Conservation (phyloP, 2,888 invertebrate genomes). For the Ditula angustiorana region DNA sequence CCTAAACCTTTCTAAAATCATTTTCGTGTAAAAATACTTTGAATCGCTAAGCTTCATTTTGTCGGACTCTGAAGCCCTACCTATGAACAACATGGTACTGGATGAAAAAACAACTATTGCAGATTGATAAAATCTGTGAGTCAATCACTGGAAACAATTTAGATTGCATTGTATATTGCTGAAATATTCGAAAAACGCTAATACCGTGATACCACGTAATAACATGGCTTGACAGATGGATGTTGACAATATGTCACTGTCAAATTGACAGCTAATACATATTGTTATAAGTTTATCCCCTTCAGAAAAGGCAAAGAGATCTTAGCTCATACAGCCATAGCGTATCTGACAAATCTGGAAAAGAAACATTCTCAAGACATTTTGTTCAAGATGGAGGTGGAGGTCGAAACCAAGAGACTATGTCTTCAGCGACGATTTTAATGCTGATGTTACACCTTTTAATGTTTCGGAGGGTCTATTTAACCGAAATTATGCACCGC, state of each 20-base stretch:
- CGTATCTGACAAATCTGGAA: too few relatives aligned
- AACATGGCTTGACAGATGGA: slow-evolving; percentile 54
- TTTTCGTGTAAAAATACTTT: slow-evolving; percentile 66
- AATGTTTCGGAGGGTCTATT: too few relatives aligned
- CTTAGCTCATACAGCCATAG: too few relatives aligned
- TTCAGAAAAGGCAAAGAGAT: too few relatives aligned
- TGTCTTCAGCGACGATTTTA: too few relatives aligned
- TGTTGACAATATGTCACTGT: slow-evolving; percentile 40
- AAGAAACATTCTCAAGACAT: too few relatives aligned
- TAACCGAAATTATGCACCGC: too few relatives aligned
- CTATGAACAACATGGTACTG: slow-evolving; percentile 73
- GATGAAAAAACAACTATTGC: slow-evolving; percentile 52
- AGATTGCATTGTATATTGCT: slow-evolving; percentile 72
- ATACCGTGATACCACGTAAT: slow-evolving; percentile 78
- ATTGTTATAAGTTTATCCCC: too few relatives aligned
- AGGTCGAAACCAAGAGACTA: too few relatives aligned
- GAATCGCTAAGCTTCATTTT: slow-evolving; percentile 66
- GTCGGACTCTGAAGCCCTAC: slow-evolving; percentile 63
- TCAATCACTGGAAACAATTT: slow-evolving; percentile 60
- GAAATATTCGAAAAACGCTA: slow-evolving; percentile 66
- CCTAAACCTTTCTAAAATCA: slow-evolving; percentile 76
- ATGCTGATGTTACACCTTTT: too few relatives aligned
- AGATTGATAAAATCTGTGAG: slow-evolving; percentile 58
- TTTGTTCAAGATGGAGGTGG: too few relatives aligned
- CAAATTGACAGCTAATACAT: slow-evolving; percentile 25